Base-by-base conservation (phyloP, 2,888 invertebrate species). In the Nomada hirtipes region DNA sequence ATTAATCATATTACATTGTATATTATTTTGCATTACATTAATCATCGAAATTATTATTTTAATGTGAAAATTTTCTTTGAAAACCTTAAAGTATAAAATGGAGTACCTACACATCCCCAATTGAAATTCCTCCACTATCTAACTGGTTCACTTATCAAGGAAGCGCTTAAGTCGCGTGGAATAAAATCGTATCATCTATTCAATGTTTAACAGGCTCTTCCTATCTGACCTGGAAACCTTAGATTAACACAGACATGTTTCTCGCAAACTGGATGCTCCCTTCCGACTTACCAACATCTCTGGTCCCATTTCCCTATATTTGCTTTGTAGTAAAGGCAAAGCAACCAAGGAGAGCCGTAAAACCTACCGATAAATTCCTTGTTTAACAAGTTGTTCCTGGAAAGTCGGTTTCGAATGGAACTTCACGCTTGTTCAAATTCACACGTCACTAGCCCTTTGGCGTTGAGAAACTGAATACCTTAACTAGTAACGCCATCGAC, bases 221-320 rank as follows among this genome's bases (percentile, higher is more conserved):
- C 23, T 80, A 76, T 82, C 63, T 82, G 76, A 63, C 81, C 68
- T 64, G 76, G 71, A 71, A 82, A 80, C 63, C 63, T 29, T 10
- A 50, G 81, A 75, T 76, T 69, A 81, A 68, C 60, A 52, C 52
- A 71, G 59, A 63, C 53, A 57, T 47, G 44, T 61, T 65, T 47
- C 71, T 57, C 53, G 68, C 59, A 69, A 76, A 81, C 76, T 76
- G 72, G 53, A 82, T 76, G 61, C 42, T 72, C 59, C 76, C 71
- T 76, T 80, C 71, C 71, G 74, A 82, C 80, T 44, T 68, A 79
- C 61, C 82, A 79, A 71, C 80, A 71, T 75, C 80, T 36, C 53
- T 68, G 72, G 26, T 29, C 53, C 47, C 75, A 59, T 76, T 81
- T 81, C 76, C 50, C 50, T 69, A 23, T 82, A 72, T 82, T 80